Base-by-base conservation (phyloP, 1,140 invertebrate species). In the Asbolus verrucosus region DNA sequence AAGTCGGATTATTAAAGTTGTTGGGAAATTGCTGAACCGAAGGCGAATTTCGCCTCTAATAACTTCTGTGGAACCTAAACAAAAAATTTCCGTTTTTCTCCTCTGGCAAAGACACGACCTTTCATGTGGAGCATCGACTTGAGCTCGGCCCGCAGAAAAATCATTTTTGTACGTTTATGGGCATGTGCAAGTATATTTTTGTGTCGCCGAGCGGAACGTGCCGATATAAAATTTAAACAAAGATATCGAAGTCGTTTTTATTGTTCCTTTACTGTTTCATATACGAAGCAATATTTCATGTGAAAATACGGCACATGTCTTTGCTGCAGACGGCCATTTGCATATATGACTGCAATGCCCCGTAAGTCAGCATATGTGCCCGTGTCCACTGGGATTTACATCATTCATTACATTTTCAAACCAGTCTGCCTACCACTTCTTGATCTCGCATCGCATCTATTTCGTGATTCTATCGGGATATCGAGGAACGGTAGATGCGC, bases 1-100 rank as follows among this genome's bases (percentile, higher is more conserved):
- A 54, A 54, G 46, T 54, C 46, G n/a, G 21, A 27, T 54, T 46
- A 46, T 46, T 54, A 54, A 54, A 54, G 46, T 54, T 54, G 46
- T 19, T 54, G 46, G 46, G 46, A 27, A 46, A 46, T 46, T 19
- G 41, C n/a, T n/a, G n/a, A n/a, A n/a, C n/a, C n/a, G n/a, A n/a
- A 54, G 18, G 18, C 21, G 46, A 31, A 54, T 54, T 54, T 54
- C 46, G 41, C 16, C 41, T 46, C 41, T 39, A 39, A 39, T 39
- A 39, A 39, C 14, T 39, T 39, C 14, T 15, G 16, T n/a, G n/a
- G n/a, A n/a, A n/a, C n/a, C n/a, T n/a, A n/a, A n/a, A n/a, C n/a
- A n/a, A n/a, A n/a, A n/a, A n/a, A n/a, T n/a, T n/a, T n/a, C n/a
- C n/a, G n/a, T n/a, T n/a, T n/a, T n/a, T n/a, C n/a, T n/a, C n/a